These are phyloP conservation scores for Plodia interpunctella DNA, from an alignment of 1,140 invertebrate genomes.

Conservation along the genomic window DNA sequence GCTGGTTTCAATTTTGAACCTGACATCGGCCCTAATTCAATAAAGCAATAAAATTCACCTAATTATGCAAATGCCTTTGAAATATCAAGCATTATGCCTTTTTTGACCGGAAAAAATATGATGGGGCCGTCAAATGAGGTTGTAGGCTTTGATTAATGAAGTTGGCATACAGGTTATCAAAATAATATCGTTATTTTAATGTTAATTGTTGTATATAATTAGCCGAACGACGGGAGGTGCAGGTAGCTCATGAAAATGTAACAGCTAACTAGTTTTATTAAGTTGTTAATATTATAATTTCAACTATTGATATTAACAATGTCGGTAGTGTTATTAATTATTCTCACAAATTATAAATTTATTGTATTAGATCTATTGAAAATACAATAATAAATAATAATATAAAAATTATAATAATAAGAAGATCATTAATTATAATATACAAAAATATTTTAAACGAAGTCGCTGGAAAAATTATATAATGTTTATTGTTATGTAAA, in stretches of 20 bases:
- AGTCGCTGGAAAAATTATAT: too few species aligned
- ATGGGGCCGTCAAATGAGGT: conserved; percentile 53
- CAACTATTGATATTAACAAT: conserved; percentile 3
- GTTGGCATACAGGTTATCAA: conserved; percentile 24
- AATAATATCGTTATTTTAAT: conserved; percentile 47
- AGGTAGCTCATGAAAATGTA: conserved; percentile 13
- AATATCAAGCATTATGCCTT: conserved; percentile 67
- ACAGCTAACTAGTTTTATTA: conserved; percentile 14
- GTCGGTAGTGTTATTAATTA: neutral
- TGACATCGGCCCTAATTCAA: conserved; percentile 76
- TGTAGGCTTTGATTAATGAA: conserved; percentile 59
- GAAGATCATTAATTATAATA: too few species aligned
- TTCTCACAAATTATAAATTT: too few species aligned
- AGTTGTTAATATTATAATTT: conserved; percentile 16
- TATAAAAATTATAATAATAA: too few species aligned
- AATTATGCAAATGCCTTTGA: conserved; percentile 75
- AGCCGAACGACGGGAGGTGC: conserved; percentile 31
- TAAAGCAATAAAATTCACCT: conserved; percentile 77
- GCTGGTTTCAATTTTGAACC: conserved; percentile 73
- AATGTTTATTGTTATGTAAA: too few species aligned
- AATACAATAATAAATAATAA: too few species aligned
- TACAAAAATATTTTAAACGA: too few species aligned
- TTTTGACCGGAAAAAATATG: conserved; percentile 61
- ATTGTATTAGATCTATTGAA: too few species aligned
- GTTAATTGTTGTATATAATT: conserved; percentile 45